phyloP scores from a whole-genome alignment of 2,113 vertebrate genomes.

The Siniperca chuatsi region DNA sequence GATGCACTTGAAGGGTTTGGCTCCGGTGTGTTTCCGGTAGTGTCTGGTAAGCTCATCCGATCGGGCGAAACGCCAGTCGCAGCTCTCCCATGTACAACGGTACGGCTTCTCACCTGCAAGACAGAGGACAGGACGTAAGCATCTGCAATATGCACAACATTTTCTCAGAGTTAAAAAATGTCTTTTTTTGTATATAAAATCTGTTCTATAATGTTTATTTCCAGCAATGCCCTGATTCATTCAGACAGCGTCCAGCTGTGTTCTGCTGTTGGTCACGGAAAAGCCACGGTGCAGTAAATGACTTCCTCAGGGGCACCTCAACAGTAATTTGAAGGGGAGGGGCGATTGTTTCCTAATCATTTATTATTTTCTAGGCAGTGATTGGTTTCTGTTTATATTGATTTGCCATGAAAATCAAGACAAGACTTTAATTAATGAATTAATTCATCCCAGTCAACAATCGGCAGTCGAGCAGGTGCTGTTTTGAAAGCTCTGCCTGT shows the following conservation, averaged over 20 bases:
- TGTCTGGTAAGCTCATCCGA: slow-evolving; percentile 91
- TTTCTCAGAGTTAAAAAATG: not conserved
- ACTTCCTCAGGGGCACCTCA: no score
- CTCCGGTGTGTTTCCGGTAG: slow-evolving; percentile 91
- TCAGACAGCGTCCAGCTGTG: not conserved
- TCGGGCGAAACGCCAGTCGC: slow-evolving; percentile 91
- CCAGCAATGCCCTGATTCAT: not conserved
- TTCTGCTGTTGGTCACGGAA: not conserved
- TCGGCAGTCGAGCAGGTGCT: no score
- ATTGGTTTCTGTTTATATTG: no score
- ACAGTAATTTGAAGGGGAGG: not conserved
- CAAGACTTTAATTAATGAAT: no score
- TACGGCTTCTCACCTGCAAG: slow-evolving; percentile 80
- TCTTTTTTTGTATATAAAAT: not conserved
- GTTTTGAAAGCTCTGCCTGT: no score
- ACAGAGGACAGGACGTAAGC: not conserved
- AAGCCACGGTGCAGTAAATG: not conserved
- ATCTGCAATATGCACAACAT: not conserved
- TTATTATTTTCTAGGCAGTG: not conserved
- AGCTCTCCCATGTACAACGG: slow-evolving; percentile 89
- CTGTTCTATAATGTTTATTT: not conserved
- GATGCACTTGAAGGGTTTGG: slow-evolving; percentile 91
- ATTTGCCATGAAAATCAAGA: no score
- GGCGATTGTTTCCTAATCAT: not conserved
- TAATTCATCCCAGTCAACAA: not conserved